Evolutionary conservation across 1,140 invertebrate species (phyloP).

Genomic region (Caerostris darwini): DNA sequence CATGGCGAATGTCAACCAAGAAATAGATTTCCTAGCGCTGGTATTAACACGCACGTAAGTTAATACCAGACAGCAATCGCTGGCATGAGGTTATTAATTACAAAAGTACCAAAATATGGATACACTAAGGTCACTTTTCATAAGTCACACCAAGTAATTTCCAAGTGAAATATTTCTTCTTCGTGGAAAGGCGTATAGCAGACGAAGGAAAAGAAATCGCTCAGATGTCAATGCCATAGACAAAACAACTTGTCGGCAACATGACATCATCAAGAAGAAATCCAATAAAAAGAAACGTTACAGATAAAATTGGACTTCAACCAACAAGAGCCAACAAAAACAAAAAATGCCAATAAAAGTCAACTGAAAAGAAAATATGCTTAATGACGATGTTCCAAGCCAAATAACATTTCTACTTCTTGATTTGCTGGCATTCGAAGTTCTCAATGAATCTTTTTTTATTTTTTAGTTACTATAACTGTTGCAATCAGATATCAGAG

Average conservation of each 20-base stretch:
- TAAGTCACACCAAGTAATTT: not conserved
- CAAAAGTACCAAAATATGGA: too few species aligned
- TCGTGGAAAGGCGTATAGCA: not conserved
- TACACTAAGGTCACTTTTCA: too few species aligned
- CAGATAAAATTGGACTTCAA: not conserved
- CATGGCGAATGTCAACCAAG: too few species aligned
- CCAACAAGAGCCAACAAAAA: not conserved
- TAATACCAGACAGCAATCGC: too few species aligned
- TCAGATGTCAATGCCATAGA: not conserved
- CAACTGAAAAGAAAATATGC: not conserved
- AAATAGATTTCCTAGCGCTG: too few species aligned
- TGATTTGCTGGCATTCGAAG: slow-evolving; percentile 7
- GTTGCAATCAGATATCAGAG: slow-evolving; percentile 48
- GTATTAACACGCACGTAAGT: too few species aligned
- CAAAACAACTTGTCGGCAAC: not conserved
- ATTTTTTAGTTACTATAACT: not conserved
- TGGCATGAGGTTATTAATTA: too few species aligned
- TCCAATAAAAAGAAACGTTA: not conserved
- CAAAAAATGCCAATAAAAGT: not conserved
- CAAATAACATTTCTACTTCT: slow-evolving; percentile 5
- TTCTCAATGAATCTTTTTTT: slow-evolving; percentile 6
- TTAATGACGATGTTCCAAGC: not conserved
- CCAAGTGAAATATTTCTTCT: not conserved
- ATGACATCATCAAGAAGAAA: not conserved
- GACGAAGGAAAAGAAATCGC: not conserved